Evolutionary conservation across 2,113 vertebrate genomes (phyloP).

Genomic region (Cervus canadensis): DNA sequence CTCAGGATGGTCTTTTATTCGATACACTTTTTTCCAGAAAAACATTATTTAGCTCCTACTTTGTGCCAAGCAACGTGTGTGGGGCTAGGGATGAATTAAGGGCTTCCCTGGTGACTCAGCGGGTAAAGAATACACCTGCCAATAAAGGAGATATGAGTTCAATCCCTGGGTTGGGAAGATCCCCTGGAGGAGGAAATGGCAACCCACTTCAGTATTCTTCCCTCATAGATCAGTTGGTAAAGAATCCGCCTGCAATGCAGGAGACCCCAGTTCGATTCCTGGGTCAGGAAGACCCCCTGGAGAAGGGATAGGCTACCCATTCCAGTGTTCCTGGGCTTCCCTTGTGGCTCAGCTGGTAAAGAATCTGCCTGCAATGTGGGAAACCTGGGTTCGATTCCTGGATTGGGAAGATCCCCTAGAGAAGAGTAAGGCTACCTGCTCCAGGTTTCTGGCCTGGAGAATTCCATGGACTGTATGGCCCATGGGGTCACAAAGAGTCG

Average conservation of each 20-base stretch:
- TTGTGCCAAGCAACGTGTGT: neutral
- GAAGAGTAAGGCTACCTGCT: neutral
- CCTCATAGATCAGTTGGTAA: neutral
- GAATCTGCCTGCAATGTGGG: rapidly evolving
- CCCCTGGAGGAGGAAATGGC: neutral
- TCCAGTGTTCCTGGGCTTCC: neutral
- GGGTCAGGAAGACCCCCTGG: neutral
- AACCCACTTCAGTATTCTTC: neutral
- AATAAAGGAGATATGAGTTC: neutral
- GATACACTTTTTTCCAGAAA: neutral
- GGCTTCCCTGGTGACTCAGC: neutral
- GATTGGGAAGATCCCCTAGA: neutral
- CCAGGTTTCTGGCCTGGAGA: neutral
- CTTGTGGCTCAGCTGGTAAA: neutral
- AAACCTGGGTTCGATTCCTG: neutral
- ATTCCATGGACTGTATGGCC: neutral
- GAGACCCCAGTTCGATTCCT: neutral
- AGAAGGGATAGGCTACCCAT: neutral
- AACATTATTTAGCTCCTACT: neutral
- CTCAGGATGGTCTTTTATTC: neutral
- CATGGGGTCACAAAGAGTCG: neutral
- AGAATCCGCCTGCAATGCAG: neutral
- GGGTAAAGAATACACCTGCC: neutral
- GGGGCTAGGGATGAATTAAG: neutral
- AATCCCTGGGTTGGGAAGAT: neutral